Conservation (phyloP, 2,888 invertebrate species). For the Alviniconcha strummeri region DNA sequence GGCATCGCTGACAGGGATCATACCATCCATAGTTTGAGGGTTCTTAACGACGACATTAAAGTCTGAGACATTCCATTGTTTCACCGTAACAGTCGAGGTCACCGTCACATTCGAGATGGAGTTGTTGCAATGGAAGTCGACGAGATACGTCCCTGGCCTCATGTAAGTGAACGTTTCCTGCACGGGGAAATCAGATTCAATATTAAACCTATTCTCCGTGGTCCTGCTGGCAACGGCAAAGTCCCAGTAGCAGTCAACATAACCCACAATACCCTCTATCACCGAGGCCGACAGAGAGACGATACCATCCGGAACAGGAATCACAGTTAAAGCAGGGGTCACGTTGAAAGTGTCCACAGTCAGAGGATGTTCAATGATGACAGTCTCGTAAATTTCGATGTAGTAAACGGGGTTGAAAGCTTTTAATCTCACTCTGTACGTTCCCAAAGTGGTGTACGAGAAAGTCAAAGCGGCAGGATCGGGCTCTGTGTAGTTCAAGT, state of each 20-base stretch:
- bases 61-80: not conserved
- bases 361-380: not conserved
- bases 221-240: not conserved
- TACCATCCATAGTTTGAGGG: not conserved
- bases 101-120: not conserved
- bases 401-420: not conserved
- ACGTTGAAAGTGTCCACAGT: not conserved
- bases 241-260: conserved; percentile 1
- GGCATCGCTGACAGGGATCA: not conserved
- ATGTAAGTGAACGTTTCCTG: not conserved
- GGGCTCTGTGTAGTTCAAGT: not conserved
- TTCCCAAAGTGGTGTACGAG: not conserved
- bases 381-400: not conserved
- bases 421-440: not conserved
- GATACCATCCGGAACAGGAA: not conserved
- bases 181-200: not conserved
- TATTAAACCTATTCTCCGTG: not conserved
- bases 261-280: not conserved
- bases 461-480: not conserved
- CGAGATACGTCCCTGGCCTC: not conserved
- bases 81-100: not conserved
- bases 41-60: not conserved
- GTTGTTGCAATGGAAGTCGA: conserved; percentile 1
- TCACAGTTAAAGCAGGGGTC: not conserved
- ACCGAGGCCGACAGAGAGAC: not conserved